Percentiles rank a stretch among this genome's conserved stretches.
These are phyloP conservation scores for Epiblema foenella DNA, from an alignment of 2,888 invertebrate species.

Conservation along the genomic window DNA sequence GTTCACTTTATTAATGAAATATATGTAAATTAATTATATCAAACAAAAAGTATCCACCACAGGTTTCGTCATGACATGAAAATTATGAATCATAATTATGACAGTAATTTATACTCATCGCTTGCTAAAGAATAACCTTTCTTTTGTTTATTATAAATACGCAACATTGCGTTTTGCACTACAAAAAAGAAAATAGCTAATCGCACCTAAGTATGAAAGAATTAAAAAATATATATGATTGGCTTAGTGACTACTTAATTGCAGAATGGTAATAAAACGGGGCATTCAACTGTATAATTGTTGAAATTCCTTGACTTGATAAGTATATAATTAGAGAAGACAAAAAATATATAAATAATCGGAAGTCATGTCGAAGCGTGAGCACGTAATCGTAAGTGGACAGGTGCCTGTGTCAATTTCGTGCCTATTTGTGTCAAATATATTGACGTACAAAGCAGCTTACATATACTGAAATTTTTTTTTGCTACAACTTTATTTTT, in stretches of 20 bases:
- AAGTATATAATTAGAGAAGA: not conserved
- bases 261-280: constrained; percentile 12
- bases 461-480: too few species aligned
- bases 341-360: not conserved
- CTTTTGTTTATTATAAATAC: not conserved
- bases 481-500: too few species aligned
- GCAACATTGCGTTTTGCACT: constrained; percentile 11
- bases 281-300: constrained; percentile 20
- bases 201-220: not conserved
- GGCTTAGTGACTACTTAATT: constrained; percentile 8
- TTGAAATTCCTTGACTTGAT: constrained; percentile 26
- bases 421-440: not conserved
- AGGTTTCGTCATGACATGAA: too few species aligned
- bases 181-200: not conserved
- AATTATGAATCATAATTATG: too few species aligned
- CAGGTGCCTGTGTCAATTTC: not conserved
- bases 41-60: too few species aligned
- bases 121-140: too few species aligned
- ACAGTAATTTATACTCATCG: too few species aligned
- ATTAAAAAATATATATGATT: not conserved
- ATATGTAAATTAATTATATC: too few species aligned
- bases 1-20: too few species aligned
- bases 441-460: not conserved
- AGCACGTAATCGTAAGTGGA: not conserved
- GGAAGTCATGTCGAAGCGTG: not conserved